phyloP scores from a whole-genome alignment of 2,888 invertebrate genomes.

The Caenorhabditis wallacei region DNA sequence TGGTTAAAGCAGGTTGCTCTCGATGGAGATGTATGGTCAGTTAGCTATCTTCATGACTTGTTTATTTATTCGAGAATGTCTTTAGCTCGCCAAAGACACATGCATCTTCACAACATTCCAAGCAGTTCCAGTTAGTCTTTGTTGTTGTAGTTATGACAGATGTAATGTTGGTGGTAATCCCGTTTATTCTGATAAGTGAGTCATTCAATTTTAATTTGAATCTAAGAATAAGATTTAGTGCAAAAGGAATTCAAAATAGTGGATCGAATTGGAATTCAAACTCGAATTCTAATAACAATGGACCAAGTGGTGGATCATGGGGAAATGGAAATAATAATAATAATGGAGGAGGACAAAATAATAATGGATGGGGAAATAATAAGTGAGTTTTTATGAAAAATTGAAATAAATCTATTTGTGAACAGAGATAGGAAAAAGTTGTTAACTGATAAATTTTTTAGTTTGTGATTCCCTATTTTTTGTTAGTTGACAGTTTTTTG shows the following conservation, averaged over 20 bases:
- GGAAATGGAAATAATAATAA: constrained; percentile 37
- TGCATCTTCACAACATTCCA: constrained; percentile 80
- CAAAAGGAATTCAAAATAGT: constrained; percentile 30
- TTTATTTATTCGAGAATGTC: not conserved
- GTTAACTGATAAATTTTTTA: no score
- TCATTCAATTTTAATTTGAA: not conserved
- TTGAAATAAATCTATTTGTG: no score
- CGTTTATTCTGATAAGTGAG: constrained; percentile 66
- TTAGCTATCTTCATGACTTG: no score
- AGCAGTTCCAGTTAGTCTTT: constrained; percentile 78
- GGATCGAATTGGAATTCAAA: constrained; percentile 16
- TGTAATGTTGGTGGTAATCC: constrained; percentile 77
- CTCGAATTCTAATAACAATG: constrained; percentile 10
- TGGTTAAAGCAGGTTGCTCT: constrained; percentile 80
- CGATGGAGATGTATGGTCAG: constrained; percentile 78
- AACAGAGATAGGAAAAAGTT: no score
- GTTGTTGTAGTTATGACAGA: constrained; percentile 78
- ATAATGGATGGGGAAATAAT: constrained; percentile 69
- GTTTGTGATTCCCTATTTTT: no score
- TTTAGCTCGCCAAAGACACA: constrained; percentile 76
- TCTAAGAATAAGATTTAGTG: constrained; percentile 7
- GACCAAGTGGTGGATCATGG: constrained; percentile 61
- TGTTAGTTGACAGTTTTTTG: no score
- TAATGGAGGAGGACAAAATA: constrained; percentile 39
- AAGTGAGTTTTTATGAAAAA: constrained; percentile 29